phyloP scores from a whole-genome alignment of 1,140 invertebrate genomes.

The Teleopsis dalmanni region DNA sequence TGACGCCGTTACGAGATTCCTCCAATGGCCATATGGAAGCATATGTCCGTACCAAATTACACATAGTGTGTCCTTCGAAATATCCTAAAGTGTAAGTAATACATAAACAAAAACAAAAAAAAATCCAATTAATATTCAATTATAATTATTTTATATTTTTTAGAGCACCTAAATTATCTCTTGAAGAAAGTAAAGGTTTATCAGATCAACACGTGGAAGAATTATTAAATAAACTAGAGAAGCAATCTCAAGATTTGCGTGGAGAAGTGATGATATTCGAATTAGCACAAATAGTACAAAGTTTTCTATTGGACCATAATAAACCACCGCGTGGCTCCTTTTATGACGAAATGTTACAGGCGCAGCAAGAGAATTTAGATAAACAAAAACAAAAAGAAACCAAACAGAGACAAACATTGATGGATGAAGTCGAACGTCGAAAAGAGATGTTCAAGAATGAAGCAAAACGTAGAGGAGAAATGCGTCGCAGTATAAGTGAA shows the following conservation, averaged over 20 bases:
- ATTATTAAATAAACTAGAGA: constrained; percentile 52
- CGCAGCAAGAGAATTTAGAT: constrained; percentile 53
- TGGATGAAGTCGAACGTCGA: constrained; percentile 39
- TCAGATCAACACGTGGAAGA: constrained; percentile 53
- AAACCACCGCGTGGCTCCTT: constrained; percentile 66
- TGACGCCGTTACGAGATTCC: constrained; percentile 61
- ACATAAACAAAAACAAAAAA: constrained; percentile 13
- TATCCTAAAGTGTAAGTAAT: constrained; percentile 65
- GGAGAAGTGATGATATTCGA: constrained; percentile 76
- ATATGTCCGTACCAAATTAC: constrained; percentile 60
- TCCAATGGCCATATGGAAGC: constrained; percentile 50
- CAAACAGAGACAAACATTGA: constrained; percentile 29
- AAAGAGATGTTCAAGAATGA: constrained; percentile 41
- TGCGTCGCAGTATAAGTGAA: constrained; percentile 37
- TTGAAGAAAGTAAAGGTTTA: constrained; percentile 54
- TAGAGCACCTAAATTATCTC: constrained; percentile 33
- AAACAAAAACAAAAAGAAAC: constrained; percentile 51
- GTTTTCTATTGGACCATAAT: constrained; percentile 63
- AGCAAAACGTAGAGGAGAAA: constrained; percentile 30
- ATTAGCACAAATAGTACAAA: constrained; percentile 58
- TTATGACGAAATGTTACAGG: constrained; percentile 74
- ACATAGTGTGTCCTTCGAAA: constrained; percentile 55
- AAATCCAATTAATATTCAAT: neutral
- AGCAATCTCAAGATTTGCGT: constrained; percentile 49
- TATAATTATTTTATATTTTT: neutral